Percentiles rank a stretch among this genome's conserved stretches.
phyloP scores from a whole-genome alignment of 2,113 vertebrate species.

The Empidonax traillii region DNA sequence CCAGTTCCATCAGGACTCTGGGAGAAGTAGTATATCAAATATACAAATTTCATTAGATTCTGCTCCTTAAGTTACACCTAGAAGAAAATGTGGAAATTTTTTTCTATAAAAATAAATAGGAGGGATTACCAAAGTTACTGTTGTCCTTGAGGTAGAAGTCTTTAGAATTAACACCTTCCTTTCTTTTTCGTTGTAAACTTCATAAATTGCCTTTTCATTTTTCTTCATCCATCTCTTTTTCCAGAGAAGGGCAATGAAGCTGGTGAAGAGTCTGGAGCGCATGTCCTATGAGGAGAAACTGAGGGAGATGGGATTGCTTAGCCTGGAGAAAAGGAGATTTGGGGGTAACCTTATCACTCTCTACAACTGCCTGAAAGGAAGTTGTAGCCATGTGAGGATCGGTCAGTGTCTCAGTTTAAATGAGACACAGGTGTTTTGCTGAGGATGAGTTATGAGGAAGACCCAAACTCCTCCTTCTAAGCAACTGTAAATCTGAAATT shows the following conservation, averaged over 20 bases:
- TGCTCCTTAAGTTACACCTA: not conserved
- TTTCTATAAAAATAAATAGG: not conserved
- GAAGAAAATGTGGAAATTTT: not conserved
- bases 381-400: rapidly evolving
- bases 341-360: rapidly evolving
- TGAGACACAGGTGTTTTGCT: no score
- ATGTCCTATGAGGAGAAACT: not conserved
- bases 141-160: not conserved
- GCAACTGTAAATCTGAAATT: no score
- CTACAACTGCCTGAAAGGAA: not conserved
- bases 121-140: not conserved
- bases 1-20: not conserved
- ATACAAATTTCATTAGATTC: not conserved
- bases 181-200: not conserved
- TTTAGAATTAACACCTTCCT: not conserved
- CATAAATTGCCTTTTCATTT: not conserved
- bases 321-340: not conserved
- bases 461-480: no score
- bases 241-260: not conserved
- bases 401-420: no score
- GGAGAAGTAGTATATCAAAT: not conserved
- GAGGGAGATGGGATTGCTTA: not conserved
- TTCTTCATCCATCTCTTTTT: not conserved
- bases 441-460: no score
- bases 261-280: not conserved